A percentile compares a stretch with the other conserved stretches of the same genome.
Conservation (phyloP, 2,888 invertebrate species). For the Aelia acuminata region DNA sequence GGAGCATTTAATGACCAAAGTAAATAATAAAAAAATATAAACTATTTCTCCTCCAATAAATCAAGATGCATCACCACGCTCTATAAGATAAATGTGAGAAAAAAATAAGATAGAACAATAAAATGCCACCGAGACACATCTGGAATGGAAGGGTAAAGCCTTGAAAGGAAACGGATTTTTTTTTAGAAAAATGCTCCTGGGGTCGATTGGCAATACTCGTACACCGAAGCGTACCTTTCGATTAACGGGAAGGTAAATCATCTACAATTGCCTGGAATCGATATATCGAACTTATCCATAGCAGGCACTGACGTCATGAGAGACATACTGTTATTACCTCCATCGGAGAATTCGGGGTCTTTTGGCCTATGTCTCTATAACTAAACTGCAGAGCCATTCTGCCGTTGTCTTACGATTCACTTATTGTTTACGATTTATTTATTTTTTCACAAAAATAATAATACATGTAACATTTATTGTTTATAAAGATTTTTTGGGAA, state of each 20-base stretch:
- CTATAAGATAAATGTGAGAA: neutral
- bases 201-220: neutral
- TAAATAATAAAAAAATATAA: too few species aligned
- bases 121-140: neutral
- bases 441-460: neutral
- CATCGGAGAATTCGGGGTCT: neutral
- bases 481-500: too few species aligned
- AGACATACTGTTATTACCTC: conserved; percentile 42
- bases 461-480: too few species aligned
- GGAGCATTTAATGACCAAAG: too few species aligned
- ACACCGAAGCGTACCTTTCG: neutral
- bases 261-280: conserved; percentile 29
- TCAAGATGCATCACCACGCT: neutral
- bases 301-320: conserved; percentile 40
- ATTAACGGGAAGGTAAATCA: conserved; percentile 30
- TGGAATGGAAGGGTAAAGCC: neutral
- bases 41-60: too few species aligned
- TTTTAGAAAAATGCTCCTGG: neutral
- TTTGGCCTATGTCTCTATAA: neutral
- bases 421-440: neutral
- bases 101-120: neutral
- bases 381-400: neutral
- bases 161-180: neutral
- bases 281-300: conserved; percentile 4
- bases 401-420: neutral